phyloP scores from a whole-genome alignment of 2,113 vertebrate genomes.

The Calonectris borealis region DNA sequence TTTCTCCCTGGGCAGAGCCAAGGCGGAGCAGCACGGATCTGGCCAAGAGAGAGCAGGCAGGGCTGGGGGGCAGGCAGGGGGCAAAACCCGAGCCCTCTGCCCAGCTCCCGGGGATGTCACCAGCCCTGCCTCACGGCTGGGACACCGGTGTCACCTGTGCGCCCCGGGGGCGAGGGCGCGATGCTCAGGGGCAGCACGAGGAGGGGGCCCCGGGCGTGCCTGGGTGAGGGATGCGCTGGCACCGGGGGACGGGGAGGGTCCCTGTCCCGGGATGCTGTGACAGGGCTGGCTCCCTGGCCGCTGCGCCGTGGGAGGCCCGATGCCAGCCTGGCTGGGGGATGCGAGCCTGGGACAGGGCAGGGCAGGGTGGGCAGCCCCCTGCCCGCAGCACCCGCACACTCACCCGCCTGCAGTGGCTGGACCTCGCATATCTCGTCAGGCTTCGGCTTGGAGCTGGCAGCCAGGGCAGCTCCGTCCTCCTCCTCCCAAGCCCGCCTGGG shows the following conservation, averaged over 20 bases:
- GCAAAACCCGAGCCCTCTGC: neutral
- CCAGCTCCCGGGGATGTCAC: neutral
- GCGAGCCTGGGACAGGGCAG: neutral
- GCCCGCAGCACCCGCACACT: neutral
- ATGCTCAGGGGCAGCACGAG: neutral
- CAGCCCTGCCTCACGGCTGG: neutral
- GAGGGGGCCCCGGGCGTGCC: neutral
- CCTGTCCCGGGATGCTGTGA: neutral
- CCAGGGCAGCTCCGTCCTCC: fast-evolving
- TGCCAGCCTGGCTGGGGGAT: neutral
- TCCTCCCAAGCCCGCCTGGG: neutral
- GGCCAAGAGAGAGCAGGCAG: no score
- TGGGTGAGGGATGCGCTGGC: fast-evolving
- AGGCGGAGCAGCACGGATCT: no score
- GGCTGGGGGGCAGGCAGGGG: neutral
- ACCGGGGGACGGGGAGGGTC: neutral
- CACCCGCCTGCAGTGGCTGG: fast-evolving
- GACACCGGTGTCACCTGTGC: neutral
- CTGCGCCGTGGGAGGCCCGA: fast-evolving
- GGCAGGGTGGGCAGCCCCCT: neutral
- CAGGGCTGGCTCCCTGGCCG: neutral
- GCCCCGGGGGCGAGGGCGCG: fast-evolving
- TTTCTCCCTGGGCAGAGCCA: no score
- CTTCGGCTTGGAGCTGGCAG: neutral
- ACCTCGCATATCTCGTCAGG: fast-evolving